Percentiles rank a stretch among this genome's conserved stretches.
phyloP scores from a whole-genome alignment of 1,140 invertebrate genomes.

The Chlorops oryzae region DNA sequence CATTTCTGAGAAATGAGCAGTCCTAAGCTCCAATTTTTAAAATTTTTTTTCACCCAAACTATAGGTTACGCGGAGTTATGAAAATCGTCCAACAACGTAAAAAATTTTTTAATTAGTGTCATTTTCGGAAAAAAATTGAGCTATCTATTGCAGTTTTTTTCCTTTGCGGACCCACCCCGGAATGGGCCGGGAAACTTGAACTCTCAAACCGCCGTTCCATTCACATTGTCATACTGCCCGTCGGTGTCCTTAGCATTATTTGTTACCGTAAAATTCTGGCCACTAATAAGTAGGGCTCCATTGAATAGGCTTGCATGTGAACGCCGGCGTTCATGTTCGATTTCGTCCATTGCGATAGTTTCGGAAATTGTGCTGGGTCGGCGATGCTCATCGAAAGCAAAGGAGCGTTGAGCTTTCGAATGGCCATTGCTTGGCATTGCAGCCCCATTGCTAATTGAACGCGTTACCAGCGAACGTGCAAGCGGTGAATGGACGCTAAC shows the following conservation, averaged over 20 bases:
- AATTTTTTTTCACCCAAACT: too few relatives aligned
- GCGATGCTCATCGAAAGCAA: slow-evolving; percentile 37
- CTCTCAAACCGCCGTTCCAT: slow-evolving; percentile 41
- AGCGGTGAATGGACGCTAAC: slow-evolving; percentile 14
- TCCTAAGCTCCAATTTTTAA: too few relatives aligned
- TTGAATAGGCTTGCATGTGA: slow-evolving; percentile 44
- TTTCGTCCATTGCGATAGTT: slow-evolving; percentile 34
- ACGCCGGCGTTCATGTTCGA: slow-evolving; percentile 39
- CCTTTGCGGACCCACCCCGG: too few relatives aligned
- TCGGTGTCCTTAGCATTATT: slow-evolving; percentile 5
- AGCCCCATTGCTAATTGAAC: slow-evolving; percentile 9
- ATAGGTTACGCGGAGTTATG: too few relatives aligned
- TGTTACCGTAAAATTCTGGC: not conserved
- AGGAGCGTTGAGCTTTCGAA: slow-evolving; percentile 36
- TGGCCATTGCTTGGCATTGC: slow-evolving; percentile 3
- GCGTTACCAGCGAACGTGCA: slow-evolving; percentile 6
- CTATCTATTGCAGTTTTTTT: not conserved
- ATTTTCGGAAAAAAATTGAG: not conserved
- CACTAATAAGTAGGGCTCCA: slow-evolving; percentile 2
- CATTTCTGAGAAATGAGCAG: too few relatives aligned
- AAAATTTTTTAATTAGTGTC: not conserved
- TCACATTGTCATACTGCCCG: slow-evolving; percentile 34
- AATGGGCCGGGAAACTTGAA: too few relatives aligned
- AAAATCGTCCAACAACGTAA: too few relatives aligned
- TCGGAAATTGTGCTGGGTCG: slow-evolving; percentile 22